phyloP scores from a whole-genome alignment of 2,888 invertebrate genomes.

The Thymelicus sylvestris region DNA sequence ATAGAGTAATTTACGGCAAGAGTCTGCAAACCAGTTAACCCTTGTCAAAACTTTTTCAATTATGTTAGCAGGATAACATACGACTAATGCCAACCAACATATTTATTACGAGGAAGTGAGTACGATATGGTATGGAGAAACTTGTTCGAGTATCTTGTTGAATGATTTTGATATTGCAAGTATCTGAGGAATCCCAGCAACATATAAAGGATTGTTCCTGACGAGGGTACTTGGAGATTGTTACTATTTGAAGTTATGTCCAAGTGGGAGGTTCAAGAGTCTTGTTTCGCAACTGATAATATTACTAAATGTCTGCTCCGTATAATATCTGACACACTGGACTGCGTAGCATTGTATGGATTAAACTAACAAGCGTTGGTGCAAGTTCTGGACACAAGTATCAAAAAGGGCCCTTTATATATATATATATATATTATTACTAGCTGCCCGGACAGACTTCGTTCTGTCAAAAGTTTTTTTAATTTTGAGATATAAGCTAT shows the following conservation, averaged over 20 bases:
- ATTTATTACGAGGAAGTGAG: conserved; percentile 65
- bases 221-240: conserved; percentile 1
- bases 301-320: background rate
- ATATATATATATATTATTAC: too few species aligned
- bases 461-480: too few species aligned
- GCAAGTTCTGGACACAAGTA: too few species aligned
- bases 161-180: conserved; percentile 30
- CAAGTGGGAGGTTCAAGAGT: background rate
- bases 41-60: conserved; percentile 81
- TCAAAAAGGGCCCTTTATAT: too few species aligned
- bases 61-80: conserved; percentile 67
- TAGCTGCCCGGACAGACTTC: too few species aligned
- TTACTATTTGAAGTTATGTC: background rate
- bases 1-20: conserved; percentile 47
- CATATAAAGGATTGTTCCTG: background rate
- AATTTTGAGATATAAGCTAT: too few species aligned
- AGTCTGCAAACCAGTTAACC: conserved; percentile 57
- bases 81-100: conserved; percentile 61
- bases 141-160: conserved; percentile 44
- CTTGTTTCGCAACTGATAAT: background rate
- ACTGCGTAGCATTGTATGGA: too few species aligned
- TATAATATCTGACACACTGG: background rate
- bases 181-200: background rate
- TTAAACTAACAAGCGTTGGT: too few species aligned
- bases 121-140: conserved; percentile 18